Conservation (phyloP, 2,888 invertebrate species). For the Drosophila merina region DNA sequence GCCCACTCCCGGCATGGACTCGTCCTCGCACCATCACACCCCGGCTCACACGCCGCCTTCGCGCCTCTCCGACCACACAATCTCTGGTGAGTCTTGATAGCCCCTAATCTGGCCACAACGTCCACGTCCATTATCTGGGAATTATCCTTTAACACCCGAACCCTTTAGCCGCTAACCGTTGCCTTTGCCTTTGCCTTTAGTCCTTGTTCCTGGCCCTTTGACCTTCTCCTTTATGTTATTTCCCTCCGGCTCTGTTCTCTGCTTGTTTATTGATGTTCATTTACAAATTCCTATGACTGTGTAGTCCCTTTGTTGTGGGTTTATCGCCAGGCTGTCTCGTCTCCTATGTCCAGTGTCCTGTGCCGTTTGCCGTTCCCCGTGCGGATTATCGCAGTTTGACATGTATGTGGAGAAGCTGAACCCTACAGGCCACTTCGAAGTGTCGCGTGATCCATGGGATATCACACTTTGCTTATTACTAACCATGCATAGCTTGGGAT, state of each 20-base stretch:
- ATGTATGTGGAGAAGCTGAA: background rate
- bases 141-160: slow-evolving; percentile 44
- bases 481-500: no score
- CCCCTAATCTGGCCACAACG: slow-evolving; percentile 28
- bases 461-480: background rate
- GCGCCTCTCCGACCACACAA: slow-evolving; percentile 86
- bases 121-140: slow-evolving; percentile 17
- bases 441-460: background rate
- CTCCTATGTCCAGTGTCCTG: slow-evolving; percentile 18
- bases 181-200: slow-evolving; percentile 1
- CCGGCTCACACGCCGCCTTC: slow-evolving; percentile 90
- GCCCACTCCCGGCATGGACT: slow-evolving; percentile 84
- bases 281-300: slow-evolving; percentile 33
- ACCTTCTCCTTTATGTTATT: slow-evolving; percentile 12
- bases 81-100: slow-evolving; percentile 85
- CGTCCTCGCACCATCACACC: slow-evolving; percentile 86
- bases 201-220: slow-evolving; percentile 13
- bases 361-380: background rate
- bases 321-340: slow-evolving; percentile 21
- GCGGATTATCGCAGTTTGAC: background rate
- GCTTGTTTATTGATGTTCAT: slow-evolving; percentile 33
- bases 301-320: slow-evolving; percentile 26
- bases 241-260: slow-evolving; percentile 13
- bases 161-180: slow-evolving; percentile 23
- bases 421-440: background rate